A percentile compares a stretch with the other conserved stretches of the same genome.
Conservation (phyloP, 2,888 invertebrate genomes). For the Scaptomyza polygonia region DNA sequence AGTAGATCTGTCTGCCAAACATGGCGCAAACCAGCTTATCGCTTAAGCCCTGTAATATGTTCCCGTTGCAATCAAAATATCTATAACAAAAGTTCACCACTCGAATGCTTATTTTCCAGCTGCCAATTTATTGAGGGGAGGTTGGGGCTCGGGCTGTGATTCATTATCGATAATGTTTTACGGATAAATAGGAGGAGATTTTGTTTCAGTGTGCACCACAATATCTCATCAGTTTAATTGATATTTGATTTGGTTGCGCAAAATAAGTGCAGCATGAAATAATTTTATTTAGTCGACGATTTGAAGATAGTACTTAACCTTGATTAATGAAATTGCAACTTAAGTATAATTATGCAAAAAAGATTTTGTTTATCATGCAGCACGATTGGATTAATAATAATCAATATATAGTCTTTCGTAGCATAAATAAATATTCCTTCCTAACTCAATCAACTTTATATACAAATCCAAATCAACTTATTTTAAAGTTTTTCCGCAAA, state of each 20-base stretch:
- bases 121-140: not conserved
- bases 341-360: constrained; percentile 1
- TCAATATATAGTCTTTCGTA: not conserved
- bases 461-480: not conserved
- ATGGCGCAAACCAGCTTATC: constrained; percentile 43
- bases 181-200: not conserved
- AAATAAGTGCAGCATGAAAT: not conserved
- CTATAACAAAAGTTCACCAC: constrained; percentile 36
- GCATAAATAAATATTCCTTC: not conserved
- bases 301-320: not conserved
- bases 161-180: constrained; percentile 6
- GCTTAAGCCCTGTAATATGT: constrained; percentile 32
- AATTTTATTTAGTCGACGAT: not conserved
- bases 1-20: constrained; percentile 17
- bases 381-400: too few species aligned
- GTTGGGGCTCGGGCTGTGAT: not conserved
- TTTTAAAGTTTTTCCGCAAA: not conserved
- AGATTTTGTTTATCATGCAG: too few species aligned
- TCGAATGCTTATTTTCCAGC: constrained; percentile 9
- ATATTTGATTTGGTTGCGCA: constrained; percentile 11
- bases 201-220: constrained; percentile 6
- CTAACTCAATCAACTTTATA: not conserved
- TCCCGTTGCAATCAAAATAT: constrained; percentile 25
- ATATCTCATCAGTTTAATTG: constrained; percentile 59
- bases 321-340: not conserved